Evolutionary conservation across 2,113 vertebrate species (phyloP), one percentile per base, ranked within the genome.

Genomic region (Pycnonotus jocosus): DNA sequence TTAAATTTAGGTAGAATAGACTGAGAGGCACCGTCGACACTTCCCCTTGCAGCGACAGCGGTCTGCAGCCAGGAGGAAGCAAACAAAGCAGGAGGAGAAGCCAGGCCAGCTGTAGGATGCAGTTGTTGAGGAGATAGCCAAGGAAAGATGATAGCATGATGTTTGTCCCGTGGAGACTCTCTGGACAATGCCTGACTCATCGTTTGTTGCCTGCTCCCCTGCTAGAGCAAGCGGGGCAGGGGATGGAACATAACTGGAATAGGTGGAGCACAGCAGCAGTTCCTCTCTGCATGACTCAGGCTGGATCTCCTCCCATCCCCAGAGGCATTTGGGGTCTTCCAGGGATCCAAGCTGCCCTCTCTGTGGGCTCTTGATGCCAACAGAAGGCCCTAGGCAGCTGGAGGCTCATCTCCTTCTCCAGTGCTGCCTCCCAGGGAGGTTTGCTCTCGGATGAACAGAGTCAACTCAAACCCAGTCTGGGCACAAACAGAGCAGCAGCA

Each of bases 1-100:
- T 93, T 93, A 92, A 94, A 90, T 78, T 93, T 95, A 95, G 94
- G 92, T 81, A 20, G 87, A 7, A 93, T 16, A 95, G 94, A 96
- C 94, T 44, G 72, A 92, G 80, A 95, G 91, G 88, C 93, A 95
- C 88, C 61, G 1, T 2, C 0, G 6, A 17, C 65, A 12, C 71
- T 95, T 82, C 62, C 84, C 12, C 53, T 78, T 91, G 17, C 81
- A 85, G 82, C 6, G 8, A n/a, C 65, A 45, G 30, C 0, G 0
- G 62, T 70, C 78, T 15, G 18, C 0, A 2, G 69, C 70, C 74
- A 35, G 65, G 42, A 88, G 60, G 76, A 82, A 84, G 50, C 70
- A 71, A 94, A 71, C 45, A 83, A 72, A 92, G n/a, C 58, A 45
- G 65, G 48, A 51, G 78, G n/a, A 60, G 68, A 23, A 48, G 78